Percentiles rank a stretch among this genome's conserved stretches.
Conservation (phyloP, 2,113 vertebrate species). For the Lepidiolamprologus cunningtoni region DNA sequence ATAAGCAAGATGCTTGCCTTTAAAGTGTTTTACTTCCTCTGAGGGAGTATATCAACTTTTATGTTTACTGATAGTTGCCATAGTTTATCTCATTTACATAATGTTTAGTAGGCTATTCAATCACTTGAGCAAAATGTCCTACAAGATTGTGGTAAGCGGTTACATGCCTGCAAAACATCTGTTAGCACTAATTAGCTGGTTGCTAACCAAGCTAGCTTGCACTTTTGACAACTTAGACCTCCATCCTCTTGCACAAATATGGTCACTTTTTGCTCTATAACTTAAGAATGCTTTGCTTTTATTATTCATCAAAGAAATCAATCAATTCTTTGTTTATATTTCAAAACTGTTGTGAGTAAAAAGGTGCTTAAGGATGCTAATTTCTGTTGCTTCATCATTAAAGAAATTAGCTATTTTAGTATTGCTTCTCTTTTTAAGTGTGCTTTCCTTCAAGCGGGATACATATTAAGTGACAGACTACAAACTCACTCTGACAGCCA, state of each 20-base stretch:
- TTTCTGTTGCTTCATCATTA: not conserved
- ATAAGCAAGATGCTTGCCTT: not conserved
- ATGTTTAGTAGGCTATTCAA: not conserved
- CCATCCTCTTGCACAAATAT: not conserved
- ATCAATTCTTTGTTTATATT: not conserved
- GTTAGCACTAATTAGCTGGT: not conserved
- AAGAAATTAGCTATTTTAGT: slow-evolving; percentile 3
- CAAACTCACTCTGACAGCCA: slow-evolving; percentile 45
- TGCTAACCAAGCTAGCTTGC: not conserved
- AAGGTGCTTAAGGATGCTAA: not conserved
- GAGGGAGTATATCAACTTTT: not conserved
- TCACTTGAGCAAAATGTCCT: not conserved
- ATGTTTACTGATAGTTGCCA: not conserved
- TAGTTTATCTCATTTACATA: not conserved
- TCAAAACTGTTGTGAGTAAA: not conserved
- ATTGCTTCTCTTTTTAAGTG: not conserved
- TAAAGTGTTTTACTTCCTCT: not conserved
- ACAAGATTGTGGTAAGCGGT: not conserved
- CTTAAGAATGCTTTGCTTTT: not conserved
- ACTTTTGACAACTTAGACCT: not conserved
- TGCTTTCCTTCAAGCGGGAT: not conserved
- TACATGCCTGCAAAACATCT: not conserved
- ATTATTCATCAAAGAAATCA: not conserved
- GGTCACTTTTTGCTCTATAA: not conserved
- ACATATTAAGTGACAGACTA: slow-evolving; percentile 29